These are phyloP conservation scores for Okapia johnstoni DNA, from an alignment of 2,113 vertebrate species.

Conservation along the genomic window DNA sequence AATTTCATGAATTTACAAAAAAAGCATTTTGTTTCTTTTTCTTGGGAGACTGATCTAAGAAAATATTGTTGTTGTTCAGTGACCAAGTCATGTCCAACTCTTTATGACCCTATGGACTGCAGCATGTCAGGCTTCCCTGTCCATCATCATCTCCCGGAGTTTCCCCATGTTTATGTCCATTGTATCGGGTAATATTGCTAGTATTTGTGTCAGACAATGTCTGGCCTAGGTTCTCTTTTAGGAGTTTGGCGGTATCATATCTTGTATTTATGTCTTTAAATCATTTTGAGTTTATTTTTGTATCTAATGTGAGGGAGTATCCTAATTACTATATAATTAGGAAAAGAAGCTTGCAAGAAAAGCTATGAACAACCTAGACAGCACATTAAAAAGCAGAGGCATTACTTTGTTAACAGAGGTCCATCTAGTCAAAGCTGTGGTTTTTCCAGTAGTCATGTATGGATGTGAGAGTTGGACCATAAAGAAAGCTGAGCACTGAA, in stretches of 20 bases:
- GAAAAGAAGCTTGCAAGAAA: too few species aligned
- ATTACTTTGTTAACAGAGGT: not conserved
- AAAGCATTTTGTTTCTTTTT: not conserved
- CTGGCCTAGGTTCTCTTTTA: not conserved
- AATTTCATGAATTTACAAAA: not conserved
- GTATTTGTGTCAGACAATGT: not conserved
- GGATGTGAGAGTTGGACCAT: not conserved
- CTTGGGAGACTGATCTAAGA: not conserved
- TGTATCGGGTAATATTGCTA: fast-evolving
- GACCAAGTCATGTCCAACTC: not conserved
- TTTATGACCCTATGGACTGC: not conserved
- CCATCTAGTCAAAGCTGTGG: not conserved
- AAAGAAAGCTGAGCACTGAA: not conserved
- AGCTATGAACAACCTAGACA: not conserved
- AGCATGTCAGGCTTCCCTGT: not conserved
- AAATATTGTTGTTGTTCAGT: not conserved
- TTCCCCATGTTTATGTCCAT: not conserved
- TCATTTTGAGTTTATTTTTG: not conserved
- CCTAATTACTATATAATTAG: not conserved
- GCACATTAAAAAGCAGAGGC: not conserved
- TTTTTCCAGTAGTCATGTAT: not conserved
- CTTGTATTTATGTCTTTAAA: not conserved
- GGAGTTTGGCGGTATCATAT: not conserved
- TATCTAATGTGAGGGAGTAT: not conserved
- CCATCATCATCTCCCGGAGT: not conserved